phyloP scores from a whole-genome alignment of 2,888 invertebrate genomes.

The Acleris sparsana region DNA sequence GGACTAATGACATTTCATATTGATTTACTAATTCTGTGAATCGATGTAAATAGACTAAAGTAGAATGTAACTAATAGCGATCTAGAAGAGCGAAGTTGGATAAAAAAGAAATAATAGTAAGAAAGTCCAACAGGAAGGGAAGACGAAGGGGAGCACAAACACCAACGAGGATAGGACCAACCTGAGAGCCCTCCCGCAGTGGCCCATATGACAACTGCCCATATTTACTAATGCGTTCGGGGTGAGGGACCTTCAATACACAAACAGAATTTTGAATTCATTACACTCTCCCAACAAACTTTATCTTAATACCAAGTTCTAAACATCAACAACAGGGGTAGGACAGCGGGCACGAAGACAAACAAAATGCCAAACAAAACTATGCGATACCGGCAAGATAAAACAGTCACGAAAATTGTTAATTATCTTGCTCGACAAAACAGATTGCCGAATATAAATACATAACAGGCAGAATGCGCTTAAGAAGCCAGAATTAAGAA shows the following conservation, averaged over 20 bases:
- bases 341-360: constrained; percentile 54
- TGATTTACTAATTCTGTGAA: constrained; percentile 43
- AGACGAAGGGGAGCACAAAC: constrained; percentile 78
- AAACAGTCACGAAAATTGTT: constrained; percentile 32
- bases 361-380: constrained; percentile 51
- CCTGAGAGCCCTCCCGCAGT: constrained; percentile 87
- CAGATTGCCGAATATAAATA: constrained; percentile 17
- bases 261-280: constrained; percentile 80
- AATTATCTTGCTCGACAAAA: constrained; percentile 15
- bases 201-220: constrained; percentile 87
- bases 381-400: constrained; percentile 49
- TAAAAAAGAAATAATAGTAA: constrained; percentile 48
- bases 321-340: constrained; percentile 68
- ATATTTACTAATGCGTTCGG: constrained; percentile 84
- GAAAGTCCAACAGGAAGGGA: constrained; percentile 61
- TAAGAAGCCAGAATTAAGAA: constrained; percentile 15
- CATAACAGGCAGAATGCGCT: constrained; percentile 31
- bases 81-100: constrained; percentile 51
- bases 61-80: constrained; percentile 50
- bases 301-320: constrained; percentile 59
- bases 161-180: constrained; percentile 83
- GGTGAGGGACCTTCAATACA: constrained; percentile 87
- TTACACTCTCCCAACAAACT: constrained; percentile 53
- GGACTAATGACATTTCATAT: neutral
- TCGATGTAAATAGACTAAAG: constrained; percentile 63